Conservation (phyloP, 2,113 vertebrate species). For the Caranx melampygus region DNA sequence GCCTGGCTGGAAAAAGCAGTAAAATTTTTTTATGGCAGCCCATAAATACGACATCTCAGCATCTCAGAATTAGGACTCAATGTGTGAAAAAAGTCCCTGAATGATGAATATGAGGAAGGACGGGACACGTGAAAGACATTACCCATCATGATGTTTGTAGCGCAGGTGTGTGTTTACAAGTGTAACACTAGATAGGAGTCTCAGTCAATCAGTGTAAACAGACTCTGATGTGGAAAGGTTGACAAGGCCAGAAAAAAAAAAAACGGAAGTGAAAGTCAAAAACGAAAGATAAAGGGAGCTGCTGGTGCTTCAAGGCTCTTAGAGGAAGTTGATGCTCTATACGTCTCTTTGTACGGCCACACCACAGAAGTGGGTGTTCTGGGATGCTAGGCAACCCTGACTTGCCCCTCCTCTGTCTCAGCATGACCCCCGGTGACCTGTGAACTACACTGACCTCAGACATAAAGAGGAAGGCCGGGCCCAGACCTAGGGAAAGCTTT, state of each 20-base stretch:
- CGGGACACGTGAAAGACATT: conserved; percentile 70
- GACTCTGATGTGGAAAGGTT: neutral
- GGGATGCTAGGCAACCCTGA: conserved; percentile 84
- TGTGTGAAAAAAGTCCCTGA: conserved; percentile 76
- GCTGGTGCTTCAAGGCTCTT: conserved; percentile 76
- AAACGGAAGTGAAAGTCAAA: conserved; percentile 43
- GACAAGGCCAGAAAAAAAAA: neutral
- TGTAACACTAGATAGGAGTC: neutral
- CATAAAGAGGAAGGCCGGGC: conserved; percentile 83
- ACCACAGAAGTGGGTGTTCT: conserved; percentile 85
- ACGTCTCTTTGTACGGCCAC: conserved; percentile 84
- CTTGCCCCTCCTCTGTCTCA: conserved; percentile 80
- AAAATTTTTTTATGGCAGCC: conserved; percentile 85
- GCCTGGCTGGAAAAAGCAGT: conserved; percentile 82
- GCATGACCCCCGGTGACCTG: conserved; percentile 88
- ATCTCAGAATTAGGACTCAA: conserved; percentile 86
- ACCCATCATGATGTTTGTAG: conserved; percentile 30
- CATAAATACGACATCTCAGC: conserved; percentile 89
- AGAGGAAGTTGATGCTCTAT: conserved; percentile 85
- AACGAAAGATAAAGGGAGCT: conserved; percentile 37
- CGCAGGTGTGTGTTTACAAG: conserved; percentile 27
- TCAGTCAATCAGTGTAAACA: conserved; percentile 14
- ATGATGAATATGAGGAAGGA: conserved; percentile 61
- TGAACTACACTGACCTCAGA: conserved; percentile 84
- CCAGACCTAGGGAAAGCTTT: conserved; percentile 87